Conservation (phyloP, 1,140 invertebrate species). For the Leptopilina clavipes region DNA sequence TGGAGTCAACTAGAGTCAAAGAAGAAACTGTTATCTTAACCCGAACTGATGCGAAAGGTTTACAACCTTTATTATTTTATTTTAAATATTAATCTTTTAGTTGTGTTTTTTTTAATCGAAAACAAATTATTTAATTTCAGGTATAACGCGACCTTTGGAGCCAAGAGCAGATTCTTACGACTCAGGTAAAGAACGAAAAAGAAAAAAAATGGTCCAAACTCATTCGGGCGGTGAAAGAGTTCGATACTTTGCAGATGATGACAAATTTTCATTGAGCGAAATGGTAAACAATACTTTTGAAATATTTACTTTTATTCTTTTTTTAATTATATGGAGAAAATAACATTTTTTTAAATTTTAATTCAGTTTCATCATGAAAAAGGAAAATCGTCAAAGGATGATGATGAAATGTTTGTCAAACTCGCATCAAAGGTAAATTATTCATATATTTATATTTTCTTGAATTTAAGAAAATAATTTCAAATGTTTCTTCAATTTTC, state of each 20-base stretch:
- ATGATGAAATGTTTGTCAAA: conserved; percentile 87
- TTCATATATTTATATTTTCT: conserved; percentile 42
- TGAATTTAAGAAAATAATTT: conserved; percentile 18
- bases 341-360: too few relatives aligned
- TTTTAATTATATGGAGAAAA: too few relatives aligned
- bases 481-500: conserved; percentile 33
- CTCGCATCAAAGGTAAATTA: conserved; percentile 79
- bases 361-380: conserved; percentile 91
- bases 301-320: conserved; percentile 22
- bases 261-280: conserved; percentile 88
- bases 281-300: conserved; percentile 79
- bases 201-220: conserved; percentile 81
- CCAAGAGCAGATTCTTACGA: conserved; percentile 62
- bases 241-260: conserved; percentile 93
- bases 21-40: conserved; percentile 83
- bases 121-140: conserved; percentile 40
- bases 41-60: conserved; percentile 81
- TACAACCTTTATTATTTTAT: background rate
- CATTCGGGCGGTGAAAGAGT: conserved; percentile 84
- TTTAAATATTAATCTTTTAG: background rate
- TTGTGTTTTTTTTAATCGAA: background rate
- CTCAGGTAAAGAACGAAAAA: conserved; percentile 64
- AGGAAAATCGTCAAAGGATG: conserved; percentile 85
- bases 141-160: conserved; percentile 73
- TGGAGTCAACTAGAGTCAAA: conserved; percentile 61